Base-by-base conservation (phyloP, 2,888 invertebrate species). In the Eupithecia centaureata region DNA sequence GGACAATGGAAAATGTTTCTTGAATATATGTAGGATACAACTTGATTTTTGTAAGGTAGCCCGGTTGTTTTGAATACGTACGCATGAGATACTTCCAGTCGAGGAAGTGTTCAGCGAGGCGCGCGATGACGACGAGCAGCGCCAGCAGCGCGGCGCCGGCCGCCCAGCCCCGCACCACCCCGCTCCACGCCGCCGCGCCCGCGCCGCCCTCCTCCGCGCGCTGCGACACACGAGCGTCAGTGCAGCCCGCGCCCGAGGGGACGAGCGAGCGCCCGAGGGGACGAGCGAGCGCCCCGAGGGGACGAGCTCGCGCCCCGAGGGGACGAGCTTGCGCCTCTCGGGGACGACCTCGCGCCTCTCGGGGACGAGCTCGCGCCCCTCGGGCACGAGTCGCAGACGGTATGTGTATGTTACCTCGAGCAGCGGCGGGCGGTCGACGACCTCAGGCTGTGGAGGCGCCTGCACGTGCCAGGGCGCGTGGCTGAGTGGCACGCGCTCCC, bases 51-150 rank as follows among this genome's bases (percentile, higher is more conserved):
- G 30, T 28, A 5, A 12, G 25, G 0, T 10, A 1, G 22, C 28
- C 15, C 10, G 38, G 18, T 18, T n/a, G 4, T 18, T n/a, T 18
- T 3, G n/a, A 15, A n/a, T 51, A 77, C 84, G 79, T 8, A 88
- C 88, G 72, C 67, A 79, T 79, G 54, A 83, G 78, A 25, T 85
- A 69, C 35, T 74, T 79, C 70, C 73, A 76, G 57, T 85, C 80
- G 66, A 87, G 75, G 65, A 85, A 87, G 63, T 79, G 81, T 75
- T 88, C 89, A 0, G 84, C 78, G n/a, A 80, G 80, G 0, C 86
- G 72, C 47, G 86, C 82, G 10, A 89, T 70, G 25, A 89, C 72
- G 59, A 87, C 76, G 10, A 88, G 76, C 22, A 83, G 78, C 8
- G 82, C 82, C 62, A 90, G 78, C 66, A 89, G 74, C 68, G 85